Base-by-base conservation (phyloP, 2,888 invertebrate genomes). In the Amblyjoppa fuscipennis region DNA sequence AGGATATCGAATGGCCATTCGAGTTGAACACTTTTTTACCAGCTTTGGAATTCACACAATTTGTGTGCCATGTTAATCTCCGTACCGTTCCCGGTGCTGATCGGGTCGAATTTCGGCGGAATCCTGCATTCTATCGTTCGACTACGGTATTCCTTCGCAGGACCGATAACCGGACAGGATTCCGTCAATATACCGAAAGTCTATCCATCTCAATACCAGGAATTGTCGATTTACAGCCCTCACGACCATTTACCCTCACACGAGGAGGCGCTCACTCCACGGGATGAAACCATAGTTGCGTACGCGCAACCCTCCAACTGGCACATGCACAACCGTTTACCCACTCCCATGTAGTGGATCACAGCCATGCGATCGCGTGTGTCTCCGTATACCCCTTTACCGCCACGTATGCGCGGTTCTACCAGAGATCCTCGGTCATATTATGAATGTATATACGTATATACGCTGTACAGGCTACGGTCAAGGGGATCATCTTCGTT, bases 121-220 rank as follows among this genome's bases (percentile, higher is more conserved):
- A 74, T 51, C 74, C 76, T 51, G 82, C 71, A 83, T 86, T 84
- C 71, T 56, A 70, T 64, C 53, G 49, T 73, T 69, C 83, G 68
- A 83, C 80, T 69, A 84, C 84, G 78, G 45, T 49, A 81, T 84
- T 80, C 84, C 87, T 69, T 84, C 83, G 88, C 89, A 91, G 92
- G 90, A 92, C 91, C 91, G 92, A 91, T 90, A 91, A 91, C 91
- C 89, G 89, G 91, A 92, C 91, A 89, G 91, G 91, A 91, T 90
- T 90, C 89, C 91, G 87, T 91, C 90, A 92, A 92, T 93, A 92
- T 92, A 90, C 92, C 90, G 92, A 92, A 93, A 92, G 90, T 90
- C 93, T 91, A 92, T 92, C 91, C 91, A 90, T 91, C 92, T 91
- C 91, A 89, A 89, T 90, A 90, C 89, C 88, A 84, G 87, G 86